Evolutionary conservation across 2,888 invertebrate genomes (phyloP).

Genomic region (Cecidostiba fungosa): DNA sequence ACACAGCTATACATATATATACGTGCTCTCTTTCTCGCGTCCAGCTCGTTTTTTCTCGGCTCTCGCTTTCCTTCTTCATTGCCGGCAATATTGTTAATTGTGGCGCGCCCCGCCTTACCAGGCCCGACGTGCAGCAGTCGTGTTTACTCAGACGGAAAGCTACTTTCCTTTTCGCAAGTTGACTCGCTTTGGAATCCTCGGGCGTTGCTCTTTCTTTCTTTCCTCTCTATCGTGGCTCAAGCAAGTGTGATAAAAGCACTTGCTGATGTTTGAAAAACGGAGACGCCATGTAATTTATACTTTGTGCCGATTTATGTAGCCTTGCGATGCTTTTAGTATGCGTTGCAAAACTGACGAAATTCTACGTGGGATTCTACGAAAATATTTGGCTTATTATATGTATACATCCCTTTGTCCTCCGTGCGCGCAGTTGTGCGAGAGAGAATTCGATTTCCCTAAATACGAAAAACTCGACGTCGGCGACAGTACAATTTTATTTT

Average conservation of each 20-base stretch:
- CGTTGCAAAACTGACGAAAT: not conserved
- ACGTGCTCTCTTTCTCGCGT: not conserved
- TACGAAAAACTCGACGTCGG: not conserved
- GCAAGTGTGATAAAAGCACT: not conserved
- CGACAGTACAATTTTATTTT: conserved; percentile 35
- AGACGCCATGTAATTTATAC: not conserved
- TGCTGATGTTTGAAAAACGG: not conserved
- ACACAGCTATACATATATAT: too few species aligned
- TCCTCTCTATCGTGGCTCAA: not conserved
- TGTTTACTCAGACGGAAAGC: conserved; percentile 39
- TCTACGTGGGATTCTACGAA: too few species aligned
- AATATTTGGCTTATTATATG: too few species aligned
- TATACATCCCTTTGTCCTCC: conserved; percentile 17
- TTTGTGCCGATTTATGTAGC: not conserved
- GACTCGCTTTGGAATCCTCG: conserved; percentile 35
- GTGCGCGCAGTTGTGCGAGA: too few species aligned
- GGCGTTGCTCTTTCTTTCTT: conserved; percentile 3
- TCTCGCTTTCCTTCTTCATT: conserved; percentile 38
- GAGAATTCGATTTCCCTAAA: conserved; percentile 21
- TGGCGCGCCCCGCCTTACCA: conserved; percentile 31
- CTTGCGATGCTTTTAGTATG: not conserved
- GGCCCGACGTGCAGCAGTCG: not conserved
- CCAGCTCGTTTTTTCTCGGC: not conserved
- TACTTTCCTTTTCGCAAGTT: conserved; percentile 43
- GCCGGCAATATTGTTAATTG: conserved; percentile 56